Evolutionary conservation across 2,113 vertebrate genomes (phyloP), one percentile per base, ranked within the genome.

Genomic region (Misgurnus mizolepis): DNA sequence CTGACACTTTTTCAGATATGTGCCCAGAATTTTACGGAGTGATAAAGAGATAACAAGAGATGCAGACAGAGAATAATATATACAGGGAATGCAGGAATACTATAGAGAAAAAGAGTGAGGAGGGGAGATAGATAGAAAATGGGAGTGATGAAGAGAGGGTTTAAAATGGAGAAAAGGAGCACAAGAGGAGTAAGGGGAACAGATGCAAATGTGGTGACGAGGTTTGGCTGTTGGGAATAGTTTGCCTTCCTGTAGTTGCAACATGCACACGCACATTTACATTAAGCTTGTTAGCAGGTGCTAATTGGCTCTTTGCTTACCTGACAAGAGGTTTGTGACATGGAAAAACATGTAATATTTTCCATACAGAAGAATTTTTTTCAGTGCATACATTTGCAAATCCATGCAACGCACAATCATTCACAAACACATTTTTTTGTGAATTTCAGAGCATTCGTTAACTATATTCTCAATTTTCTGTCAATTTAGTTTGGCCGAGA

Each of bases 291-390:
- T 88, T 87, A 87, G 85, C 80, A 83, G 83, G 84, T 88, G 85
- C 81, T 88, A 88, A 88, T 87, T 88, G 84, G 85, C 85, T 83
- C 55, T 76, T 76, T 76, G 55, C 79, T 84, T 83, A 87, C 76
- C 47, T 78, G 76, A 82, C 82, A 77, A 73, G 80, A 78, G 82
- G 79, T 80, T 79, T 83, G 73, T 80, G 82, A 85, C 83, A 82
- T 73, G 53, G 81, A 69, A 81, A 82, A 75, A 79, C 55, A 81
- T 43, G 34, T 77, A 67, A 77, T 62, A 66, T 66, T 53, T 76
- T 76, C 74, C 74, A 39, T 49, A 76, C 67, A 67, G 4, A 66
- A 4, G 50, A 40, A 5, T 67, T 39, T 77, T 67, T 77, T 47
- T 34, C 9, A 56, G 34, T 7, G 0, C 5, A 10, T 11, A 12